Conservation (phyloP, 2,797 vertebrate genomes). For the Acrossocheilus wenchowensis region DNA sequence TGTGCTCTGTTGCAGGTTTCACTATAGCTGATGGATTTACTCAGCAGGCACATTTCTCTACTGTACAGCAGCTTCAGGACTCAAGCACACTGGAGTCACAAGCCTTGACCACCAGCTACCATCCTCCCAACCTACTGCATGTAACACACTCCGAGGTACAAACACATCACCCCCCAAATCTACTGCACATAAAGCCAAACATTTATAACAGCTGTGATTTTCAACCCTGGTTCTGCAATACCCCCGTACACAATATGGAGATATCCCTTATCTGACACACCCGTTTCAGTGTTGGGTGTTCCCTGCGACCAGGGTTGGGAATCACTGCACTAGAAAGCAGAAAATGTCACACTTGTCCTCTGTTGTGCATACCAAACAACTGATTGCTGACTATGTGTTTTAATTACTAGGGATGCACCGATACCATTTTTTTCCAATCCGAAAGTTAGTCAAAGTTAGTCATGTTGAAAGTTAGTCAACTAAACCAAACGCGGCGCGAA, state of each 20-base stretch:
- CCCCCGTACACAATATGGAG: background rate
- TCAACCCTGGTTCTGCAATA: background rate
- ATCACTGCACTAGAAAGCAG: background rate
- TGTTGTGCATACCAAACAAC: background rate
- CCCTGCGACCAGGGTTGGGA: background rate
- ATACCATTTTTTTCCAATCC: too few species aligned
- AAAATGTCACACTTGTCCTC: background rate
- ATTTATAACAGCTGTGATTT: background rate
- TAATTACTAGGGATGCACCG: too few species aligned
- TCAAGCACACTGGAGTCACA: constrained; percentile 98
- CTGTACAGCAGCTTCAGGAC: constrained; percentile 97
- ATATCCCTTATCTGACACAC: background rate
- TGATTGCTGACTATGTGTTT: background rate
- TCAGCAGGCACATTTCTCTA: constrained; percentile 85
- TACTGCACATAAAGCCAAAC: background rate
- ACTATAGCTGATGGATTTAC: constrained; percentile 88
- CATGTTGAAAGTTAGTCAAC: too few species aligned
- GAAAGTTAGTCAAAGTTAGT: too few species aligned
- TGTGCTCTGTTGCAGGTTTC: constrained; percentile 80
- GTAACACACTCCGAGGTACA: constrained; percentile 83
- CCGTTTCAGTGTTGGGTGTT: background rate
- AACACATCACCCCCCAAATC: background rate
- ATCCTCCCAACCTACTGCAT: constrained; percentile 87
- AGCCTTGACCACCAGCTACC: constrained; percentile 92
- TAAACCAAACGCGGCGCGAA: too few species aligned